These are phyloP conservation scores for Heliothis subflexa DNA, from an alignment of 1,140 invertebrate species.

Conservation along the genomic window DNA sequence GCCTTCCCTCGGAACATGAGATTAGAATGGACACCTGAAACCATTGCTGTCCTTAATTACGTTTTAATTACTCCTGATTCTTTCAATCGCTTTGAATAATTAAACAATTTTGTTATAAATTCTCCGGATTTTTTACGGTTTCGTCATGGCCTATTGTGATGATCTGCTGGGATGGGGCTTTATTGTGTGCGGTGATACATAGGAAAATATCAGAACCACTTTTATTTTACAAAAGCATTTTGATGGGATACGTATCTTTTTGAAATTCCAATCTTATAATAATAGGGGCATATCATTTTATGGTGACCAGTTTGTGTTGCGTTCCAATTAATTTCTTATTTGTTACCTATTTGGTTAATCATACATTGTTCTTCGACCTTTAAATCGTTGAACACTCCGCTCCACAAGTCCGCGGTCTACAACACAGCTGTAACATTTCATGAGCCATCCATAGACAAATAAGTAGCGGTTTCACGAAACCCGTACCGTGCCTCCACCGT, in stretches of 20 bases:
- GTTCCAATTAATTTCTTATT: no score
- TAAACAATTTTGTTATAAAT: slow-evolving; percentile 40
- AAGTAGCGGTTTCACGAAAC: slow-evolving; percentile 49
- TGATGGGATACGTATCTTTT: no score
- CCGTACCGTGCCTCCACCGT: slow-evolving; percentile 49
- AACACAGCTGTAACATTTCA: slow-evolving; percentile 37
- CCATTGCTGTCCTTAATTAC: slow-evolving; percentile 65
- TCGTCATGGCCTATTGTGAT: neutral
- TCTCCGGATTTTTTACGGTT: slow-evolving; percentile 11
- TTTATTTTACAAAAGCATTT: no score
- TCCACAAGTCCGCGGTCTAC: slow-evolving; percentile 6
- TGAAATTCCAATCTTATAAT: no score
- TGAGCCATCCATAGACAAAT: slow-evolving; percentile 46
- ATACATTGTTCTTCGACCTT: neutral
- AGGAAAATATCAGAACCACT: no score
- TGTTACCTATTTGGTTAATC: neutral
- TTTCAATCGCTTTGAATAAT: slow-evolving; percentile 54
- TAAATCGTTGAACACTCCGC: neutral
- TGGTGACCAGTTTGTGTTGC: no score
- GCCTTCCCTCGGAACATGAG: slow-evolving; percentile 56
- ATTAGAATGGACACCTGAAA: slow-evolving; percentile 67
- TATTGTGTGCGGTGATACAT: no score
- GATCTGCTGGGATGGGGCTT: neutral
- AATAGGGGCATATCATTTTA: no score
- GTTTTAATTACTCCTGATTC: slow-evolving; percentile 65